A percentile compares a stretch with the other conserved stretches of the same genome.
These are phyloP conservation scores for Choristoneura fumiferana DNA, from an alignment of 1,140 invertebrate genomes.

Conservation along the genomic window DNA sequence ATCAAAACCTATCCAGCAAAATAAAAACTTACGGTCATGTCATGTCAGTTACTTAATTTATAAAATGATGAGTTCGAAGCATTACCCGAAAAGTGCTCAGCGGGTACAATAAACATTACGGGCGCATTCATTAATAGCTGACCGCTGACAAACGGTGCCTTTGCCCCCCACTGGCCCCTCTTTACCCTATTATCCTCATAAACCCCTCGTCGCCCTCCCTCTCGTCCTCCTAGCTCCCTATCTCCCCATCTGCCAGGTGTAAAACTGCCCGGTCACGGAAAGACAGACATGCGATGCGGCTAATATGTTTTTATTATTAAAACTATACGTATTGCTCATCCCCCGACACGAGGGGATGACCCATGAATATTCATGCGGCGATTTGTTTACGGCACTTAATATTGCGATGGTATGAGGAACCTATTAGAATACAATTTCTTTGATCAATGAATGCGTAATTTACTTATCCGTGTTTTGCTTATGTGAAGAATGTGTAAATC, in stretches of 20 bases:
- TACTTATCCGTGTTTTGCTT: too few species aligned
- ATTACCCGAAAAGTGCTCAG: slow-evolving; percentile 61
- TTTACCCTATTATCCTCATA: slow-evolving; percentile 55
- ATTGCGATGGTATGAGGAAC: slow-evolving; percentile 10
- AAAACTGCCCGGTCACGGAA: slow-evolving; percentile 76
- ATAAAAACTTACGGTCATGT: slow-evolving; percentile 4
- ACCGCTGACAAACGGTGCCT: slow-evolving; percentile 67
- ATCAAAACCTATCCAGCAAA: too few species aligned
- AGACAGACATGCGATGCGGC: slow-evolving; percentile 73
- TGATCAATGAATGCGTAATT: too few species aligned
- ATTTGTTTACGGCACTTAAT: slow-evolving; percentile 57
- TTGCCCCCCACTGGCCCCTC: slow-evolving; percentile 44
- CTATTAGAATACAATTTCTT: neutral
- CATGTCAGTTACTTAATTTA: slow-evolving; percentile 67
- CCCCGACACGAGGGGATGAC: slow-evolving; percentile 51
- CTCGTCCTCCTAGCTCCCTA: slow-evolving; percentile 31
- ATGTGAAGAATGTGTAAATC: too few species aligned
- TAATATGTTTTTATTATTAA: slow-evolving; percentile 77
- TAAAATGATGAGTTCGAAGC: slow-evolving; percentile 66
- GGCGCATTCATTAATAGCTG: slow-evolving; percentile 72
- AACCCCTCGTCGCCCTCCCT: slow-evolving; percentile 42
- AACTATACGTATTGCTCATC: slow-evolving; percentile 62
- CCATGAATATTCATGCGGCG: slow-evolving; percentile 68
- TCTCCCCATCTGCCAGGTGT: slow-evolving; percentile 68
- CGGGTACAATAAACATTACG: slow-evolving; percentile 71